phyloP scores from a whole-genome alignment of 2,113 vertebrate species.

The Pantherophis guttatus region DNA sequence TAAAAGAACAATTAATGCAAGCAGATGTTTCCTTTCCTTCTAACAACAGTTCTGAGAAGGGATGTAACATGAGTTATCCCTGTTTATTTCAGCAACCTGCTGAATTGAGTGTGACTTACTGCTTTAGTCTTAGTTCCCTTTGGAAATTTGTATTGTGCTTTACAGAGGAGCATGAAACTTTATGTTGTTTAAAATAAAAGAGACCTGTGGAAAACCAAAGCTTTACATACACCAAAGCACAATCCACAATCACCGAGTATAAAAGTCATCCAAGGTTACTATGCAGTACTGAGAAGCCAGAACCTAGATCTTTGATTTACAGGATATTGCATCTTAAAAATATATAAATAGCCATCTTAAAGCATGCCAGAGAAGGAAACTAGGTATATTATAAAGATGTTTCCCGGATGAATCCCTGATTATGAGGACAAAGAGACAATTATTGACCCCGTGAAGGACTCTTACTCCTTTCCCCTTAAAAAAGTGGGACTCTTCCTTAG shows the following conservation, averaged over 20 bases:
- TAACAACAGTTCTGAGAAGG: slow-evolving; percentile 39
- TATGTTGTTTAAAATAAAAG: slow-evolving; percentile 11
- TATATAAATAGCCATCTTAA: neutral
- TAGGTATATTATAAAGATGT: neutral
- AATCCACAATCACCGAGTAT: slow-evolving; percentile 24
- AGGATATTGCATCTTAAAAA: too few species aligned
- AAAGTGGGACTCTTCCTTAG: neutral
- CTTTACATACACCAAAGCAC: neutral
- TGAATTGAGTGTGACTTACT: slow-evolving; percentile 34
- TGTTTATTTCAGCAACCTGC: slow-evolving; percentile 52
- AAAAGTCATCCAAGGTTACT: too few species aligned
- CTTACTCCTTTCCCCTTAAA: too few species aligned
- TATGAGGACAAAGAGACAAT: neutral
- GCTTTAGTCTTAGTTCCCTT: slow-evolving; percentile 20
- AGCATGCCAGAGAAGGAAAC: neutral
- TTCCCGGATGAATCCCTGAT: neutral
- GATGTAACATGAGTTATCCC: slow-evolving; percentile 29
- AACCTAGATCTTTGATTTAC: too few species aligned
- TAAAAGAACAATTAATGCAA: slow-evolving; percentile 45
- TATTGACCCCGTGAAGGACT: neutral
- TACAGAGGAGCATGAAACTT: slow-evolving; percentile 2
- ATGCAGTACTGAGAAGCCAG: too few species aligned
- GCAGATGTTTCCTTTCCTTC: slow-evolving; percentile 58
- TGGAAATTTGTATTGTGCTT: neutral
- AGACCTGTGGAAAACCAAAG: neutral